phyloP scores from a whole-genome alignment of 2,888 invertebrate genomes.

The Fabriciana adippe region DNA sequence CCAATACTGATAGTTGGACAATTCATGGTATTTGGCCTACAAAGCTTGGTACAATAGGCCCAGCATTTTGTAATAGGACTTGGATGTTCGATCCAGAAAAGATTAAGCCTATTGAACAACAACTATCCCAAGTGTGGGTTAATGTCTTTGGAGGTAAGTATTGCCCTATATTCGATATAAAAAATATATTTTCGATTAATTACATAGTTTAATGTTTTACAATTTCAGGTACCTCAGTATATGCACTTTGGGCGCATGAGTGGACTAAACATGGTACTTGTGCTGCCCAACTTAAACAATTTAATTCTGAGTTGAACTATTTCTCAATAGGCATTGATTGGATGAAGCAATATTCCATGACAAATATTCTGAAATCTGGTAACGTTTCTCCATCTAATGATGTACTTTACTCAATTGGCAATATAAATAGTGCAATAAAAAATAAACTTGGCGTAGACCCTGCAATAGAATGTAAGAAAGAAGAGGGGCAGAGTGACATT shows the following conservation, averaged over 20 bases:
- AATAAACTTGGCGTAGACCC: slow-evolving; percentile 81
- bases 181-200: no score
- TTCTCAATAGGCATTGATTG: slow-evolving; percentile 85
- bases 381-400: slow-evolving; percentile 76
- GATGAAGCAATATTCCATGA: slow-evolving; percentile 84
- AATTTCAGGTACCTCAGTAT: slow-evolving; percentile 57
- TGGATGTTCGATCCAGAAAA: slow-evolving; percentile 85
- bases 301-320: slow-evolving; percentile 86
- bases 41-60: slow-evolving; percentile 85
- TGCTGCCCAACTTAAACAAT: slow-evolving; percentile 79
- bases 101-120: slow-evolving; percentile 80
- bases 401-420: slow-evolving; percentile 47
- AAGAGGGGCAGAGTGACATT: slow-evolving; percentile 82
- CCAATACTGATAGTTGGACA: slow-evolving; percentile 85
- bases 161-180: background rate
- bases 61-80: slow-evolving; percentile 86
- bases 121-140: slow-evolving; percentile 85
- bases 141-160: slow-evolving; percentile 84
- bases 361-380: slow-evolving; percentile 78
- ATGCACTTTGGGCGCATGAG: slow-evolving; percentile 89
- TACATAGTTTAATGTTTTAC: background rate
- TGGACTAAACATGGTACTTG: slow-evolving; percentile 94
- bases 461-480: slow-evolving; percentile 84
- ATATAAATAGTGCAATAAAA: slow-evolving; percentile 68
- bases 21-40: slow-evolving; percentile 94